Conservation (phyloP, 2,888 invertebrate species). For the Blera fallax region DNA sequence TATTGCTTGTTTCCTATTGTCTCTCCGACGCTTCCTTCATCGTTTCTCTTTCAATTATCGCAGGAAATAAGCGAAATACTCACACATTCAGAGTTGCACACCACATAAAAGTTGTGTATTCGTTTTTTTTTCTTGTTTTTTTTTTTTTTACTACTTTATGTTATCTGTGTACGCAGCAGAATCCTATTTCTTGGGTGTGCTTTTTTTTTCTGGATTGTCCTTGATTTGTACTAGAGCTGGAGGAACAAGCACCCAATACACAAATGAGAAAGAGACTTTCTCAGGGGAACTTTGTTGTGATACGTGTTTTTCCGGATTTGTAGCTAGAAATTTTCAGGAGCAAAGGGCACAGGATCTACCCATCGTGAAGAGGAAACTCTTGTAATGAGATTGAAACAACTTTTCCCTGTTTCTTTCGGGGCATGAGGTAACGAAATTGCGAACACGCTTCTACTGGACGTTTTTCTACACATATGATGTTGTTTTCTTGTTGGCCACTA, state of each 20-base stretch:
- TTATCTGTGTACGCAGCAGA: conserved; percentile 52
- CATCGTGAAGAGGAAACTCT: conserved; percentile 24
- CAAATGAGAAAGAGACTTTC: conserved; percentile 47
- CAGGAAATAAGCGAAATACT: conserved; percentile 44
- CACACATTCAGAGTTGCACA: conserved; percentile 23
- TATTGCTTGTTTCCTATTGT: conserved; percentile 62
- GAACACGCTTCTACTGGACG: conserved; percentile 12
- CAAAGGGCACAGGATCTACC: conserved; percentile 10
- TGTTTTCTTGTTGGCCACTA: conserved; percentile 12
- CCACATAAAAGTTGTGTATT: conserved; percentile 24
- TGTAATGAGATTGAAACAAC: conserved; percentile 54
- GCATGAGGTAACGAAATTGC: conserved; percentile 29
- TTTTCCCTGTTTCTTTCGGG: conserved; percentile 19
- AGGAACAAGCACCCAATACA: conserved; percentile 36
- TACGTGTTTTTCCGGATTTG: conserved; percentile 45
- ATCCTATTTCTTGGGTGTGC: conserved; percentile 24
- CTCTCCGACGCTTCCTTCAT: conserved; percentile 31
- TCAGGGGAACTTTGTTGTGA: conserved; percentile 6
- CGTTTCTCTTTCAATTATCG: conserved; percentile 61
- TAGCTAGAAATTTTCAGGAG: conserved; percentile 20
- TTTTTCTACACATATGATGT: conserved; percentile 1
- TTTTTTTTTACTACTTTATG: not conserved
- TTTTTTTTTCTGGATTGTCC: conserved; percentile 15
- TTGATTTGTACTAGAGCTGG: conserved; percentile 47
- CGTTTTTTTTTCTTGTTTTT: not conserved